Conservation (phyloP, 2,113 vertebrate species). For the Zeus faber region DNA sequence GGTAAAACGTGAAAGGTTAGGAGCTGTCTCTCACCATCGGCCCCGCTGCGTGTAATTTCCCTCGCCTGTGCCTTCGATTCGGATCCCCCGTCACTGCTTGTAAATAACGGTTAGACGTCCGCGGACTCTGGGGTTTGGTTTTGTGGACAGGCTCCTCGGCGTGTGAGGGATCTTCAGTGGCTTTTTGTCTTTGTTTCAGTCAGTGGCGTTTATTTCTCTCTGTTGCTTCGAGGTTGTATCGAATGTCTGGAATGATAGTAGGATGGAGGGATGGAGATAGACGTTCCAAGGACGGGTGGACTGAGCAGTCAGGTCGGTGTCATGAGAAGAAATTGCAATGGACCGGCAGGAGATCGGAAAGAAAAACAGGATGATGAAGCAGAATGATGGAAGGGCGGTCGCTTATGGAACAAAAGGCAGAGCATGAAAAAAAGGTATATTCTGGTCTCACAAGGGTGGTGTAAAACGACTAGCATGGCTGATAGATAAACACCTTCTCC, state of each 20-base stretch:
- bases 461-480: too few relatives aligned
- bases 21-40: conserved; percentile 19
- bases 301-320: background rate
- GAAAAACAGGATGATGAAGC: too few relatives aligned
- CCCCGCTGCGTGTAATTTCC: conserved; percentile 25
- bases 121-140: conserved; percentile 1
- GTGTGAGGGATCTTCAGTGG: too few relatives aligned
- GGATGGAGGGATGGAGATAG: background rate
- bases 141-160: too few relatives aligned
- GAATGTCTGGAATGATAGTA: background rate
- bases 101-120: conserved; percentile 25
- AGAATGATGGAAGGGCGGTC: too few relatives aligned
- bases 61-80: conserved; percentile 16
- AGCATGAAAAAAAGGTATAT: too few relatives aligned
- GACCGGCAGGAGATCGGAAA: too few relatives aligned
- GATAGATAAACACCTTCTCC: too few relatives aligned
- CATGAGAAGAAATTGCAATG: too few relatives aligned
- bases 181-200: too few relatives aligned
- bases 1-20: conserved; percentile 30
- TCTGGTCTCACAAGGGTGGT: too few relatives aligned
- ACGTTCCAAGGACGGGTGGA: background rate
- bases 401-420: too few relatives aligned
- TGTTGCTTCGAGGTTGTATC: background rate
- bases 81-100: conserved; percentile 25
- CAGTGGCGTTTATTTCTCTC: background rate